Evolutionary conservation across 2,113 vertebrate genomes (phyloP), one percentile per base, ranked within the genome.

Genomic region (Pristiophorus japonicus): DNA sequence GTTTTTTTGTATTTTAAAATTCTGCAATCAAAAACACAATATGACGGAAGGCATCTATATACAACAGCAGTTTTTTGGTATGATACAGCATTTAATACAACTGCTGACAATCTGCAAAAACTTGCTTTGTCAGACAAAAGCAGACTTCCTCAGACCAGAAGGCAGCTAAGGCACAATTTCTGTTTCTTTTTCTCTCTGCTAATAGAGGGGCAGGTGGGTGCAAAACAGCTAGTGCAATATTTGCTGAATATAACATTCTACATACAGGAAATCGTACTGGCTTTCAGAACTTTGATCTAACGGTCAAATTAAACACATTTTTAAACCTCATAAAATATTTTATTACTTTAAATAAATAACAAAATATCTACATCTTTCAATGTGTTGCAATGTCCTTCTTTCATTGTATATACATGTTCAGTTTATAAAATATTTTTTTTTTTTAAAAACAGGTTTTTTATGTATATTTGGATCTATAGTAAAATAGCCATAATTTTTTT

Each of bases 131-230:
- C 96, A 96, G 97, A 99, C 97, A 98, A 97, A 98, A 98, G 97
- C 97, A 97, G 97, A 96, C 95, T 85, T 84, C 63, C 63, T 94
- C 97, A 97, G 97, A 96, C 95, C 95, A 97, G 97, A 97, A 97
- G 97, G 98, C 98, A 98, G 98, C 98, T 99, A 99, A 99, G 99
- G 99, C 99, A 99, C 99, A 98, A 97, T 96, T 98, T 98, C 95
- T 96, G 97, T 92, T 92, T 65, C 88, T 98, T 97, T 97, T 98
- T 97, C 96, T 70, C 96, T 96, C 96, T 96, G 97, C 97, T 96
- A 97, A 97, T 96, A 95, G 96, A 97, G 97, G 97, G 97, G 98
- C 96, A 97, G 96, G 92, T 96, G 97, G 97, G 97, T 97, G 98
- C 98, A 97, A 97, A 98, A 97, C 96, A 97, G 97, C 97, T 98